Percentiles rank a stretch among this genome's conserved stretches.
phyloP scores from a whole-genome alignment of 2,113 vertebrate species.

The Orientallactaga bullata region DNA sequence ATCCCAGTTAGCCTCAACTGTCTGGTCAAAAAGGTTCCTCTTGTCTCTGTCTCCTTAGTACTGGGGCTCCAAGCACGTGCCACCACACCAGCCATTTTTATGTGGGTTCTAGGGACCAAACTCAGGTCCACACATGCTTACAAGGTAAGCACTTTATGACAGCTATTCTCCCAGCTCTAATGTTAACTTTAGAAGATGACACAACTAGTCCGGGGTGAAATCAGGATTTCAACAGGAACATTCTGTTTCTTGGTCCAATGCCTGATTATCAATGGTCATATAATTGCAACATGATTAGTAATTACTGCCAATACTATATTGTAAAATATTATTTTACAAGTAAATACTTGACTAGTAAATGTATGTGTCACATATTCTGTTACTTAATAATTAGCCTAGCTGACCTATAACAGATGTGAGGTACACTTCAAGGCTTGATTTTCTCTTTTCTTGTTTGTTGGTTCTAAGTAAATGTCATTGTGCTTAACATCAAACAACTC shows the following conservation, averaged over 20 bases:
- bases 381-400: neutral
- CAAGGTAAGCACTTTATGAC: no score
- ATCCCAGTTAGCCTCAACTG: no score
- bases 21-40: no score
- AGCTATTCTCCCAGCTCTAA: no score
- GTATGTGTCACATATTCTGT: neutral
- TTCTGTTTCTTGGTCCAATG: neutral
- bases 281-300: neutral
- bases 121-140: no score
- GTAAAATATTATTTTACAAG: neutral
- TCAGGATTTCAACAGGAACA: conserved; percentile 15
- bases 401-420: neutral
- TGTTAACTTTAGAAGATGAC: neutral
- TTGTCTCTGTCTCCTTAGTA: no score
- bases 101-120: no score
- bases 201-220: neutral
- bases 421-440: neutral
- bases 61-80: no score
- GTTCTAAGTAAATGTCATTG: neutral
- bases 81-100: no score
- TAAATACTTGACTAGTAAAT: neutral
- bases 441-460: neutral
- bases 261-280: neutral
- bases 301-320: neutral
- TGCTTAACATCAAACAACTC: neutral